Evolutionary conservation across 2,113 vertebrate species (phyloP), one percentile per base, ranked within the genome.

Genomic region (Erinaceus europaeus): DNA sequence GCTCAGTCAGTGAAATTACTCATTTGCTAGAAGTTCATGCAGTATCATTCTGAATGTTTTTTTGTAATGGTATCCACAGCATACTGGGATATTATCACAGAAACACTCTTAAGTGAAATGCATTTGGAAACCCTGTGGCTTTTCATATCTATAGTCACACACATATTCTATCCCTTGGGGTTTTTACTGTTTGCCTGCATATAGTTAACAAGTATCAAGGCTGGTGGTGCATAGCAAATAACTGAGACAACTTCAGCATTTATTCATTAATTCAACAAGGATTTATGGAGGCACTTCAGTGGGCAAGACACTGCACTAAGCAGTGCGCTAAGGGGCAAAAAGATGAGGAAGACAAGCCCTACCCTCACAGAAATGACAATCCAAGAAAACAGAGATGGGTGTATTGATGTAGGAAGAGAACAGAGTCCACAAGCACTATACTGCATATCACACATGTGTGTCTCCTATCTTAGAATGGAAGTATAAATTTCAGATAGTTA

Each of bases 101-200:
- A 62, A 75, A 87, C 14, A 42, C 67, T 88, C 40, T 73, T 78
- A 88, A 85, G 25, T 76, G 36, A 92, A 89, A 85, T 85, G 55
- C 52, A 86, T 79, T 91, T 23, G 25, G 83, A 85, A 94, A 79
- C 50, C 74, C 55, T 71, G 46, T 89, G 27, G 79, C 15, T 91
- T 92, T 91, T 92, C 75, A 68, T 90, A 86, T 90, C 50, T 87
- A 65, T 40, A 83, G 8, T 69, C 72, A 55, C n/a, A 75, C 29
- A 86, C 11, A 80, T 29, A 68, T 52, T 48, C 34, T 68, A 52
- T 87, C 27, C 72, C 55, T 82, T 59, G 57, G 55, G 50, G 62
- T 90, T 88, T n/a, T 95, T 86, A 88, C 44, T 91, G 92, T 93
- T 95, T 95, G 27, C 62, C 65, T 89, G 57, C 36, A 40, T 79